These are phyloP conservation scores for Eleginops maclovinus DNA, from an alignment of 2,113 vertebrate genomes.

Conservation along the genomic window DNA sequence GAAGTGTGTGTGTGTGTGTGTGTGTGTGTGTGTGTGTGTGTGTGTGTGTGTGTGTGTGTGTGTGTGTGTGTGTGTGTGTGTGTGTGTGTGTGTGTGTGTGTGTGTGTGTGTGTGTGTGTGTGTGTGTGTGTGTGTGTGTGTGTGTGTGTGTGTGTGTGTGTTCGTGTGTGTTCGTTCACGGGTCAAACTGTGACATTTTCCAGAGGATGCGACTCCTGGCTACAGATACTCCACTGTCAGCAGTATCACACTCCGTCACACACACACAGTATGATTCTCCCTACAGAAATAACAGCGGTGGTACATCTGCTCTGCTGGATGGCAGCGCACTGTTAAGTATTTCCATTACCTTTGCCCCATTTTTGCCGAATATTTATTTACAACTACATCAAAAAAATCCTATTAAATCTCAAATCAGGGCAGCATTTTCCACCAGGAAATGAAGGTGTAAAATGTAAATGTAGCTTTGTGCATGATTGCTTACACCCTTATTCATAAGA, in stretches of 20 bases:
- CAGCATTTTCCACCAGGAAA: too few species aligned
- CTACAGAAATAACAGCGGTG: not conserved
- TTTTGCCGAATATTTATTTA: not conserved
- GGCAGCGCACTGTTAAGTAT: not conserved
- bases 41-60: slow-evolving; percentile 3
- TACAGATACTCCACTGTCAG: slow-evolving; percentile 36
- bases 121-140: slow-evolving; percentile 2
- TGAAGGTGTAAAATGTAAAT: too few species aligned
- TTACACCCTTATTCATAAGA: too few species aligned
- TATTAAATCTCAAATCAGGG: too few species aligned
- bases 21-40: slow-evolving; percentile 3
- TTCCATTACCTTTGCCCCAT: not conserved
- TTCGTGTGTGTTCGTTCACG: not conserved
- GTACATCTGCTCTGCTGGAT: not conserved
- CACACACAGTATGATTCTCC: not conserved
- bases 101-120: not conserved
- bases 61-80: not conserved
- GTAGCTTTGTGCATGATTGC: too few species aligned
- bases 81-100: not conserved
- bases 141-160: not conserved
- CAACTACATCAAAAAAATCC: too few species aligned
- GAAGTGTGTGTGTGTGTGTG: not conserved
- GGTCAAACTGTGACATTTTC: slow-evolving; percentile 29
- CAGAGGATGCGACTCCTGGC: slow-evolving; percentile 27
- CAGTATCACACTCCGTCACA: slow-evolving; percentile 2